phyloP scores from a whole-genome alignment of 2,797 vertebrate genomes.

The Amazona ochrocephala region DNA sequence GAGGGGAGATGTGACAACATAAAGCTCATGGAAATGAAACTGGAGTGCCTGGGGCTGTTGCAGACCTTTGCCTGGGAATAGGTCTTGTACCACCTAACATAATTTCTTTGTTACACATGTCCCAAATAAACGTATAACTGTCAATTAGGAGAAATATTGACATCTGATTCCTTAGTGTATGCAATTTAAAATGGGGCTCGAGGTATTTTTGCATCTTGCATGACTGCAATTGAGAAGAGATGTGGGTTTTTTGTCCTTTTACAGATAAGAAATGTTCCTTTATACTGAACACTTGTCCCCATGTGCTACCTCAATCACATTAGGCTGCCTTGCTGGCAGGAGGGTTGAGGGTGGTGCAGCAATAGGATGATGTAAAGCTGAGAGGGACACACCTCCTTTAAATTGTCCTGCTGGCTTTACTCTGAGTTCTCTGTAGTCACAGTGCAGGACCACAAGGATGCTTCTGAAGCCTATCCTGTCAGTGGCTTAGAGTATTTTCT shows the following conservation, averaged over 20 bases:
- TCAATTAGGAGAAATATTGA: conserved; percentile 57
- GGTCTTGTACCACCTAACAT: conserved; percentile 30
- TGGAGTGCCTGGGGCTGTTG: conserved; percentile 55
- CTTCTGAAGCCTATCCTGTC: background rate
- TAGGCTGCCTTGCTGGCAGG: background rate
- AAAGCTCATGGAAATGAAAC: background rate
- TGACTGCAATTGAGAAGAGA: background rate
- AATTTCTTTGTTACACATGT: conserved; percentile 52
- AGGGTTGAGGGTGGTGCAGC: background rate
- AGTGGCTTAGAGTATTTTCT: background rate
- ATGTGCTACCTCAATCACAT: background rate
- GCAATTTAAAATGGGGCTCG: background rate
- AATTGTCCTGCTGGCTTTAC: background rate
- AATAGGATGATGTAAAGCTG: background rate
- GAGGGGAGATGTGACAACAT: conserved; percentile 1
- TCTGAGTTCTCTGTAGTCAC: background rate
- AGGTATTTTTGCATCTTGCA: background rate
- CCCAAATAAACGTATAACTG: conserved; percentile 47
- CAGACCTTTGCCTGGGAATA: conserved; percentile 68
- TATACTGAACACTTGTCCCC: background rate
- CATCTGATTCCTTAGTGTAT: background rate
- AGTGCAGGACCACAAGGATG: background rate
- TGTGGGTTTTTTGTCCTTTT: background rate
- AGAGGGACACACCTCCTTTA: conserved; percentile 3
- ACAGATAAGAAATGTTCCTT: conserved; percentile 18